Evolutionary conservation across 2,888 invertebrate species (phyloP), one percentile per base, ranked within the genome.

Genomic region (Caenorhabditis uteleia): DNA sequence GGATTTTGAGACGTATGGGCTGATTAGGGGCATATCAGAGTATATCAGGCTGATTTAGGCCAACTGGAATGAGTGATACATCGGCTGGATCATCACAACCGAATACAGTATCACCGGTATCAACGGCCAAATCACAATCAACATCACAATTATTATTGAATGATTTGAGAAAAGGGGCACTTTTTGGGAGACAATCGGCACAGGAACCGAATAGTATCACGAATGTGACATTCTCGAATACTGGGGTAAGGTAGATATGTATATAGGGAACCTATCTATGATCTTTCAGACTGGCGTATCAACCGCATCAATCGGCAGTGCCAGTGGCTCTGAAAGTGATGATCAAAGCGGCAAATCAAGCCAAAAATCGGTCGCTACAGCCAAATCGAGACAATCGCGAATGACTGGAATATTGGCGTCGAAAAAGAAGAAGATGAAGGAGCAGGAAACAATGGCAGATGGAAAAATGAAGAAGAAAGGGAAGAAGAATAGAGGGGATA

Each of bases 61-160:
- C 7, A 14, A 31, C 44, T 5, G 62, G 62, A 20, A 12, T 62
- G 14, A 40, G 56, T 18, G 62, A 62, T 31, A 62, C 62, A 4
- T 62, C 62, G 2, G 62, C 62, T 8, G 62, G 62, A 7, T 62
- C 62, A 7, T 51, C 44, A 18, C 51, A 53, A 12, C 43, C 36
- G 10, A 62, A 45, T 27, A 51, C 56, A n/a, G 40, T 42, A 2
- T 42, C 55, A 7, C 40, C 48, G 5, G 34, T 48, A 16, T 18
- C 14, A 25, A 62, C 62, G 4, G 57, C 56, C 3, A 46, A 34
- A 20, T 36, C 53, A n/a, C 33, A 56, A 16, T 51, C 46, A 7
- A 56, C 61, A 10, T 56, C 46, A 21, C 54, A 62, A 38, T 14
- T 51, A 14, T n/a, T 62, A 3, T 47, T 62, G 61, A 42, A 56